phyloP scores from a whole-genome alignment of 2,113 vertebrate species.

The Phylloscopus whistleri region DNA sequence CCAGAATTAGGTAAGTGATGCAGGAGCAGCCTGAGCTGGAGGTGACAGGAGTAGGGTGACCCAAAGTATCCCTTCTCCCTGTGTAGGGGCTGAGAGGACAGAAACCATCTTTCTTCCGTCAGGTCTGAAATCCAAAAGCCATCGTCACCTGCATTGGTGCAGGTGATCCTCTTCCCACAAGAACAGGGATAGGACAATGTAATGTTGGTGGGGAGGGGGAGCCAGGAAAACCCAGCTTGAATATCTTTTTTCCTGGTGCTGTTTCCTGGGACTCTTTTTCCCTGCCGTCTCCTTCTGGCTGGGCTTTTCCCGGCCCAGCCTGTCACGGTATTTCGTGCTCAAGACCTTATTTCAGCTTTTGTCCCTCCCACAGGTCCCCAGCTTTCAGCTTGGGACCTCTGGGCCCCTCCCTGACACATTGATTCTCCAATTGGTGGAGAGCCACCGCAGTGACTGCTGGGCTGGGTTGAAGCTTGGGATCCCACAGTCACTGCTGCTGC shows the following conservation, averaged over 20 bases:
- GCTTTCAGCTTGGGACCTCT: background rate
- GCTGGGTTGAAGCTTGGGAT: background rate
- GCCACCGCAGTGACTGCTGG: background rate
- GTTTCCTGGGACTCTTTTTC: background rate
- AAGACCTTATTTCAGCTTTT: background rate
- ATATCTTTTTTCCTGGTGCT: background rate
- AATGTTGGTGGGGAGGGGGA: background rate
- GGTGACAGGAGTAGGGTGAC: background rate
- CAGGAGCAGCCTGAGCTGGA: background rate
- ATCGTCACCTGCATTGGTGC: accelerated
- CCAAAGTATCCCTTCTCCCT: background rate
- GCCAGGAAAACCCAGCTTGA: background rate
- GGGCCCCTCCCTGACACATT: background rate
- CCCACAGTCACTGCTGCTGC: background rate
- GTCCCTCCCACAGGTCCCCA: background rate
- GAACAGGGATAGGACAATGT: accelerated
- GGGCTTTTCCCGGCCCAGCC: background rate
- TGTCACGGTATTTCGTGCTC: accelerated
- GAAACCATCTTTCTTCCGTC: background rate
- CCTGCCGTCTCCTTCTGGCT: background rate
- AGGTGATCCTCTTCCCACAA: background rate
- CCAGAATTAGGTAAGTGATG: background rate
- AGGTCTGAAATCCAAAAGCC: background rate
- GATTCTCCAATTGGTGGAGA: background rate
- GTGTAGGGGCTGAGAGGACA: accelerated